These are phyloP conservation scores for Halichoerus grypus DNA, from an alignment of 2,113 vertebrate genomes.

Conservation along the genomic window DNA sequence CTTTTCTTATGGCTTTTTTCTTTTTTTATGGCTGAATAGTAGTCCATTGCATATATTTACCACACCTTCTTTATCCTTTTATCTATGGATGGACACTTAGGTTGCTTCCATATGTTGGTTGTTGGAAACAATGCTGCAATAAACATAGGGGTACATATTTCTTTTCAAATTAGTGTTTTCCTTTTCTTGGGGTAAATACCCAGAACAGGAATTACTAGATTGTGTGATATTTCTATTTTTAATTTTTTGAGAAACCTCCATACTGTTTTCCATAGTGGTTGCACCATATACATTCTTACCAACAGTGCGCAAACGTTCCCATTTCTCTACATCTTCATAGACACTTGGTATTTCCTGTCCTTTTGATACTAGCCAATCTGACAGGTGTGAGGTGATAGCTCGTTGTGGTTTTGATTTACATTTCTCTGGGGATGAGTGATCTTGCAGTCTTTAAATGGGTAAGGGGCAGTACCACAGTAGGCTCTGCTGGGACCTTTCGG, in stretches of 20 bases:
- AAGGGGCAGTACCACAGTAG: background rate
- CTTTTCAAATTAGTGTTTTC: background rate
- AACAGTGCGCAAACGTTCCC: background rate
- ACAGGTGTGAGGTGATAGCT: background rate
- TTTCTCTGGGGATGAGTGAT: background rate
- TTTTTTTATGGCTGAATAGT: background rate
- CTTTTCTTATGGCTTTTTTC: background rate
- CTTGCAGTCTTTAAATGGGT: background rate
- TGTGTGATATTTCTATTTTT: background rate
- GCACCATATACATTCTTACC: background rate
- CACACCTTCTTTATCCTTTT: background rate
- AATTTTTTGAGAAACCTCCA: background rate
- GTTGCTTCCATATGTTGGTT: background rate
- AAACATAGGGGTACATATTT: background rate
- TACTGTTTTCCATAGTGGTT: background rate
- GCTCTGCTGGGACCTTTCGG: background rate
- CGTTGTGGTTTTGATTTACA: background rate
- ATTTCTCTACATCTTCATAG: background rate
- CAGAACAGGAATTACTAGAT: background rate
- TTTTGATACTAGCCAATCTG: background rate
- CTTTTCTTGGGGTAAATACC: background rate
- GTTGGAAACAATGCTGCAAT: background rate
- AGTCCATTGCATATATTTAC: background rate
- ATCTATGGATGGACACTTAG: background rate
- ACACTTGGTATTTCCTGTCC: background rate